Evolutionary conservation across 64 coral and sea anemone genomes (phyloP).

Genomic region (Montipora foliosa): DNA sequence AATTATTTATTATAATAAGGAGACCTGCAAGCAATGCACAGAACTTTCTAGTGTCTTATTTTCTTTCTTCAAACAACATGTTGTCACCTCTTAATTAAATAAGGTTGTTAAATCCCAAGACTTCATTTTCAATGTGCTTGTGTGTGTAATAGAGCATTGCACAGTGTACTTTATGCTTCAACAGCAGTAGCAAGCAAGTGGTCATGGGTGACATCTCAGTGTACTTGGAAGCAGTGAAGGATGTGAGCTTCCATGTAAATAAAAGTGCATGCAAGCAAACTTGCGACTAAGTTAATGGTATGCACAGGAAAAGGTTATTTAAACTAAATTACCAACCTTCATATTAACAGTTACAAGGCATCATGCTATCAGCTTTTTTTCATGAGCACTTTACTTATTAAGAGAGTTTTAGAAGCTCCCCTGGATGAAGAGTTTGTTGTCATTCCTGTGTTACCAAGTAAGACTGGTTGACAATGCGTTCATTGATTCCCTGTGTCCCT

Average conservation of each 20-base stretch:
- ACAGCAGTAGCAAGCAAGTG: neutral
- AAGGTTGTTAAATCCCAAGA: neutral
- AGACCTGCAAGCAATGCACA: too few relatives aligned
- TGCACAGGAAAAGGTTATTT: neutral
- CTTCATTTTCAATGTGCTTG: neutral
- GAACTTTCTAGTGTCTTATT: too few relatives aligned
- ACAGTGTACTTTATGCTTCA: neutral
- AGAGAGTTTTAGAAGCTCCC: conserved; percentile 10
- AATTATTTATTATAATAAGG: too few relatives aligned
- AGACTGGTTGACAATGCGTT: conserved; percentile 47
- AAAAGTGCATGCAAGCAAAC: conserved; percentile 20
- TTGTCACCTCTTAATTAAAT: neutral
- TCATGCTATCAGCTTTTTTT: neutral
- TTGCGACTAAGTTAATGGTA: neutral
- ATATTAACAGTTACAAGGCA: conserved; percentile 31
- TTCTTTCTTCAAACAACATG: neutral
- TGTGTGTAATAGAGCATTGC: conserved; percentile 25
- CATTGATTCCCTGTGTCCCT: conserved; percentile 29
- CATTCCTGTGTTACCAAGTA: conserved; percentile 46
- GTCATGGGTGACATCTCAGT: conserved; percentile 47
- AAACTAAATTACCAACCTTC: neutral
- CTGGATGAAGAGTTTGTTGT: conserved; percentile 8
- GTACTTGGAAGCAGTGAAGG: conserved; percentile 53
- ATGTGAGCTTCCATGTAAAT: conserved; percentile 47
- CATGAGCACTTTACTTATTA: neutral